Base-by-base conservation (phyloP, 2,888 invertebrate genomes). In the Portevinia maculata region DNA sequence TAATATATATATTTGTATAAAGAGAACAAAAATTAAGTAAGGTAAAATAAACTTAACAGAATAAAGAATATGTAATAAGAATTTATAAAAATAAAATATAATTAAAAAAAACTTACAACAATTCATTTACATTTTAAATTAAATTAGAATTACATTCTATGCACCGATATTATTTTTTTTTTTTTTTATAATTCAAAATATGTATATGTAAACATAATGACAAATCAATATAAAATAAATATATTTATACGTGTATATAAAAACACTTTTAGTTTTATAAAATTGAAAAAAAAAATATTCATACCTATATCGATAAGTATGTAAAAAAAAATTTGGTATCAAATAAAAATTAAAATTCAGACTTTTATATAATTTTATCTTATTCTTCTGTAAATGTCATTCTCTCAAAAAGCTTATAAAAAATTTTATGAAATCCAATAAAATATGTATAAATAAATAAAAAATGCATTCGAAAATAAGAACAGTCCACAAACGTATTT, bases 291-390 rank as follows among this genome's bases (percentile, higher is more conserved):
- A 1, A 39, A 39, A 13, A 13, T 30, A 37, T n/a, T 4, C 11
- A 41, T 11, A 55, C n/a, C n/a, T n/a, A n/a, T n/a, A n/a, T n/a
- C n/a, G n/a, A n/a, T n/a, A n/a, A n/a, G n/a, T n/a, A n/a, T n/a
- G n/a, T n/a, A 64, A 57, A 67, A 59, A 67, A 70, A 59, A 81
- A 81, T 81, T 81, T 81, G 81, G 81, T 81, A 81, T 81, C 64
- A 81, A 81, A 81, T 76, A 81, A 76, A 62, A 81, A 59, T 11
- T 70, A 48, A 71, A 81, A 76, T 64, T 81, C 81, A 81, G 81
- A 81, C 81, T 81, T 75, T 65, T 19, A 19, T 30, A 50, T 65
- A 64, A 50, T 41, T 53, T 73, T 37, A 37, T 41, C 15, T 44
- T 46, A 39, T 59, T 48, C 15, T 52, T 53, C n/a, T 52, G 21